Base-by-base conservation (phyloP, 2,113 vertebrate species). In the Myrmecobius fasciatus region DNA sequence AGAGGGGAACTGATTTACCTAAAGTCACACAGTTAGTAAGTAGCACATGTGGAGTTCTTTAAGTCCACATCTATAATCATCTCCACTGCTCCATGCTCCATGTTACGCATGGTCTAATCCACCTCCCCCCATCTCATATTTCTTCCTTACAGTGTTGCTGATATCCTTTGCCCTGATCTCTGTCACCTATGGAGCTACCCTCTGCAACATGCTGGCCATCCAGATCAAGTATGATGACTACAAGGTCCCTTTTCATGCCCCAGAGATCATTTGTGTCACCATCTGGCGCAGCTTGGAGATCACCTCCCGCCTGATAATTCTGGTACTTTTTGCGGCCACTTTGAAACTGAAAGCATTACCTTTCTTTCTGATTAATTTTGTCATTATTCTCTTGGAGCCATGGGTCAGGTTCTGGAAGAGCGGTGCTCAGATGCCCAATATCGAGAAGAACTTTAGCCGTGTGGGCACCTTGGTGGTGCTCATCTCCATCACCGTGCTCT, bases 211-310 rank as follows among this genome's bases (percentile, higher is more conserved):
- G 91, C 98, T 99, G 98, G 99, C 99, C 98, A 99, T 99, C 98
- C 99, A 99, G 98, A 99, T 99, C 98, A 98, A 99, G 94, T 99
- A 99, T 0, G 99, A 99, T 2, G 99, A 99, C 97, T 99, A 99
- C 98, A 99, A 99, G 97, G 98, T 99, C 89, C 98, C 97, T 36
- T 95, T 99, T 92, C 98, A 98, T 20, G 98, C 98, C 0, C 89
- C 96, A 0, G 99, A 99, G 89, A 99, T 99, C 98, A 90, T 99
- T 92, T 99, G 99, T 98, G 99, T 99, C 31, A 98, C 99, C 83
- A 96, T 99, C 93, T 99, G 99, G 99, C 98, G 99, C 28, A 98
- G 98, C 5, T 91, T 99, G 98, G 99, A 99, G 98, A 99, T 99
- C 88, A 99, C 99, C 93, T 99, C 99, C 1, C 99, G 99, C 0